phyloP scores from a whole-genome alignment of 2,888 invertebrate species.

The Tenthredo distinguenda region DNA sequence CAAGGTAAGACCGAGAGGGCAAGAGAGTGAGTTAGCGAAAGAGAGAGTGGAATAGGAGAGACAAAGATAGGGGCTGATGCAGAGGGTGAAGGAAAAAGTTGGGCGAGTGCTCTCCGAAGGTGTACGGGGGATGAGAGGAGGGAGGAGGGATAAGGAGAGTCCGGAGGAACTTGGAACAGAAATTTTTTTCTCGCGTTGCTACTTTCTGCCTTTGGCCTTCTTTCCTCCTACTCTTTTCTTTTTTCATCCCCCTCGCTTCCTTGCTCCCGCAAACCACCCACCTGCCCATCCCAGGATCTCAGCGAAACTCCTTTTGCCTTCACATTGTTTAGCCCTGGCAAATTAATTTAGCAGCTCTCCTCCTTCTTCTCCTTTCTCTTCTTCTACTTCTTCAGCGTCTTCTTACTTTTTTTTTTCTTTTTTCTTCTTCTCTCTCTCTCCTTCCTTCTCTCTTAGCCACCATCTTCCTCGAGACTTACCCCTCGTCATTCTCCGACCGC shows the following conservation, averaged over 20 bases:
- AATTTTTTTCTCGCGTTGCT: constrained; percentile 36
- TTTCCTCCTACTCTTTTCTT: not conserved
- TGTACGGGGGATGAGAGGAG: not conserved
- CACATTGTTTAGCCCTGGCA: constrained; percentile 79
- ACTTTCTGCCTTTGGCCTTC: constrained; percentile 45
- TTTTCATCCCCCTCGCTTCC: not conserved
- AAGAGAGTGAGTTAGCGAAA: not conserved
- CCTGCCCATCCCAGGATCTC: constrained; percentile 31
- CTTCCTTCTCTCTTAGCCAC: constrained; percentile 38
- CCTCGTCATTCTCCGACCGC: constrained; percentile 57
- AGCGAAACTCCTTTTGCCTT: constrained; percentile 48
- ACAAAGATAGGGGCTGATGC: constrained; percentile 4
- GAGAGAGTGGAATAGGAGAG: not conserved
- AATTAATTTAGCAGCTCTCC: constrained; percentile 79
- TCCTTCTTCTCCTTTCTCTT: constrained; percentile 14
- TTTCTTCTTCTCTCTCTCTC: constrained; percentile 44
- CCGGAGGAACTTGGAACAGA: constrained; percentile 45
- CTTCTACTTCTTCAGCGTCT: constrained; percentile 49
- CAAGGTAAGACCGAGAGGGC: constrained; percentile 35
- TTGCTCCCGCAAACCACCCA: not conserved
- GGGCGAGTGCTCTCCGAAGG: constrained; percentile 23
- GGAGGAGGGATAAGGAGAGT: not conserved
- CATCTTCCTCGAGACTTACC: constrained; percentile 50
- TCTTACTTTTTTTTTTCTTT: constrained; percentile 43
- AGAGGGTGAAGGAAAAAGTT: constrained; percentile 28